Conservation (phyloP, 37 sponge, comb jelly and placozoan species). For the Haliclona indistincta region DNA sequence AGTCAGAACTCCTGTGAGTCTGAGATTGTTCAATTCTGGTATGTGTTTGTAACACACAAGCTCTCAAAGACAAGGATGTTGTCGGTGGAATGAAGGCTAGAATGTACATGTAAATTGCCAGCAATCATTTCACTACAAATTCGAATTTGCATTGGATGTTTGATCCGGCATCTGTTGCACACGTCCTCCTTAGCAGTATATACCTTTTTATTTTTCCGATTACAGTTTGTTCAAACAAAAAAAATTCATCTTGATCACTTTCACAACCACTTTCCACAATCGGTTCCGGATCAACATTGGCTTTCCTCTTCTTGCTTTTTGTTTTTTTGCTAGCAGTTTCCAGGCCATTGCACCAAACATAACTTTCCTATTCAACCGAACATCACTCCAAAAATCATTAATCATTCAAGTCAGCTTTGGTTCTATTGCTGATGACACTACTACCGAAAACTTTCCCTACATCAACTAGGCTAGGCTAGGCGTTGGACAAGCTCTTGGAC, state of each 20-base stretch:
- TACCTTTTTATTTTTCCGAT: background rate
- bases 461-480: too few relatives aligned
- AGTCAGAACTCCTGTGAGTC: background rate
- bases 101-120: background rate
- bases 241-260: too few relatives aligned
- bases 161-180: background rate
- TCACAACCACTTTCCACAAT: background rate
- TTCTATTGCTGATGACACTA: conserved; percentile 7
- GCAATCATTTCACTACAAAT: conserved; percentile 1
- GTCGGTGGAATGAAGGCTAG: conserved; percentile 5
- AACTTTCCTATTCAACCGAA: background rate
- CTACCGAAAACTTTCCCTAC: background rate
- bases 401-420: background rate
- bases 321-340: background rate
- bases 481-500: too few relatives aligned
- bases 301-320: background rate
- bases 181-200: background rate
- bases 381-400: conserved; percentile 18
- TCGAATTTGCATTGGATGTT: background rate
- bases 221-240: too few relatives aligned
- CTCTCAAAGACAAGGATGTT: conserved; percentile 2
- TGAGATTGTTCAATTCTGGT: conserved; percentile 13
- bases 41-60: conserved; percentile 17
- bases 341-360: conserved; percentile 18
- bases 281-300: background rate